Evolutionary conservation across 2,888 invertebrate species (phyloP).

Genomic region (Cabera pusaria): DNA sequence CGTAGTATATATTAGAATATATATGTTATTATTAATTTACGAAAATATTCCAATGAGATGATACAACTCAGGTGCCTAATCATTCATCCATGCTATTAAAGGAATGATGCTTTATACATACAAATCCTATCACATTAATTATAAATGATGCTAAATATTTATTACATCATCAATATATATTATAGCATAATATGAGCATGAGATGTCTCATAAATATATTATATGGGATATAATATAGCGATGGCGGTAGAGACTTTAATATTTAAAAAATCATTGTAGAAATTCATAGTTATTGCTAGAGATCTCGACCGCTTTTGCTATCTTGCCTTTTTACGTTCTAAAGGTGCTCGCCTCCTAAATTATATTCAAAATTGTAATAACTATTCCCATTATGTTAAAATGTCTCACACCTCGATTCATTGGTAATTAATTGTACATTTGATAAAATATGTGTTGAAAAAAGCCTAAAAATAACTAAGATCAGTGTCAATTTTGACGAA

Average conservation of each 20-base stretch:
- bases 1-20: slow-evolving; percentile 11
- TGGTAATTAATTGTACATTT: too few relatives aligned
- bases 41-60: slow-evolving; percentile 61
- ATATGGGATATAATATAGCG: slow-evolving; percentile 4
- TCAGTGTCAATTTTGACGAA: too few relatives aligned
- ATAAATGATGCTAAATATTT: slow-evolving; percentile 21
- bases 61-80: slow-evolving; percentile 32
- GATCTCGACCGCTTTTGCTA: too few relatives aligned
- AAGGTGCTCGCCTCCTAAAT: too few relatives aligned
- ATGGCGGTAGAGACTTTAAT: slow-evolving; percentile 10
- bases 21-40: neutral
- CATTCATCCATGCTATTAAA: slow-evolving; percentile 22
- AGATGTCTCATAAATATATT: slow-evolving; percentile 5
- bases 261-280: too few relatives aligned
- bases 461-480: too few relatives aligned
- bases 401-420: too few relatives aligned
- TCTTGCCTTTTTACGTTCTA: too few relatives aligned
- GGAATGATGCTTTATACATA: slow-evolving; percentile 54
- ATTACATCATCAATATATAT: slow-evolving; percentile 14
- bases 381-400: too few relatives aligned
- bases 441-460: too few relatives aligned
- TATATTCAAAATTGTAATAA: too few relatives aligned
- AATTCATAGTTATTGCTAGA: too few relatives aligned
- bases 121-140: slow-evolving; percentile 4
- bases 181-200: slow-evolving; percentile 18